Base-by-base conservation (phyloP, 2,888 invertebrate genomes). In the Amorpha juglandis region DNA sequence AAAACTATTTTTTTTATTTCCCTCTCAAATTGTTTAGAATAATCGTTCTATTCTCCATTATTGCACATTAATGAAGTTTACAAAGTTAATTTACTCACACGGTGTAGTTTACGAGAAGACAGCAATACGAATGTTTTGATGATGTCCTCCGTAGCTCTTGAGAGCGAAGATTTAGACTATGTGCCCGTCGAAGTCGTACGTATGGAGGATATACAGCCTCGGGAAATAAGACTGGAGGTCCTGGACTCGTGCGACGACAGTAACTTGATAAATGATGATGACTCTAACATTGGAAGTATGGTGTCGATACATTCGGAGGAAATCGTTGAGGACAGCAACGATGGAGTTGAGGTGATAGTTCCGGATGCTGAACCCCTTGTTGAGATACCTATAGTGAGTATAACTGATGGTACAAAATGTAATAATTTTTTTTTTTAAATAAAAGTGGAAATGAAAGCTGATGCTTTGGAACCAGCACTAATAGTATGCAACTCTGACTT, bases 121-220 rank as follows among this genome's bases (percentile, higher is more conserved):
- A 12, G 1, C 11, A 69, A 66, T 53, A 64, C 66, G 64, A 69
- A 79, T 78, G 76, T 71, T 77, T 75, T 75, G 72, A 73, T 70
- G 75, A 91, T 91, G 91, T 87, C 90, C 68, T 77, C 84, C 63
- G 83, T 73, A 72, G 79, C 81, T 68, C 75, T 89, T 66, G 90
- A 89, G 72, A 82, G 76, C 68, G 91, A 91, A 68, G 90, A 91
- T 68, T 73, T 90, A 66, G 90, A 88, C 66, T 87, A 87, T 75
- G 84, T 90, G n/a, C 85, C 87, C 21, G 76, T 91, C 35, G 84
- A 88, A 21, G 76, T 91, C 27, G 91, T 91, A 45, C 87, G 89
- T 63, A 89, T 91, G 91, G 88, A 87, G 63, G 92, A 91, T 64
- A 86, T 91, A 0, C 91, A 91, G 68, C 90, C 91, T 0, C 81